Percentiles rank a stretch among this genome's conserved stretches.
Conservation (phyloP, 2,797 vertebrate species). For the Bradypodion ventrale region DNA sequence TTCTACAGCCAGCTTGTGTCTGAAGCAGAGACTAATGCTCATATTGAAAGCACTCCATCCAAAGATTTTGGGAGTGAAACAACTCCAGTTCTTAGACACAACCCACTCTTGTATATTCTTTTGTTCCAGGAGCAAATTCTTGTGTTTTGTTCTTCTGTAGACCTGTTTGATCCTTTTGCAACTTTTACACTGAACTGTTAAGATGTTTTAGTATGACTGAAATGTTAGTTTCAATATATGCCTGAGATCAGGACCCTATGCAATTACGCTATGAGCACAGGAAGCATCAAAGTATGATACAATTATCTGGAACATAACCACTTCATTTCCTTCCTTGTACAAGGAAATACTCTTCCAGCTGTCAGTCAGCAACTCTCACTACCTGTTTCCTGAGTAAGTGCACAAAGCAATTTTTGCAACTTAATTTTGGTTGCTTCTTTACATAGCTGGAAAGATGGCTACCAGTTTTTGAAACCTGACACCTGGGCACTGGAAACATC, state of each 20-base stretch:
- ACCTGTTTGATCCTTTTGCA: background rate
- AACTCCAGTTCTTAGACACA: too few species aligned
- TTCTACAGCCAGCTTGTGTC: too few species aligned
- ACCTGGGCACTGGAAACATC: background rate
- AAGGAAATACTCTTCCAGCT: constrained; percentile 5
- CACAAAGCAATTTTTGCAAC: background rate
- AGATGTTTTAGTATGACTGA: background rate
- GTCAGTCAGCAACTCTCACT: background rate
- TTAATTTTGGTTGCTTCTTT: background rate
- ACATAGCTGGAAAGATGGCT: background rate
- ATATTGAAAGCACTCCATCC: too few species aligned
- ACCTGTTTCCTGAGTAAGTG: background rate
- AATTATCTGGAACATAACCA: background rate
- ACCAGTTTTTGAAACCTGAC: background rate
- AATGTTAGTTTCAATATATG: background rate
- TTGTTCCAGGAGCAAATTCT: background rate
- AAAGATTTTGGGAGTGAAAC: too few species aligned
- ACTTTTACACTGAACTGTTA: background rate
- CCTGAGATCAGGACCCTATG: background rate
- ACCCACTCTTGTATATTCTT: background rate
- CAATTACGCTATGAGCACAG: background rate
- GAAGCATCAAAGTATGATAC: constrained; percentile 6
- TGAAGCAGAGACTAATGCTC: too few species aligned
- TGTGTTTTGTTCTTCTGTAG: background rate
- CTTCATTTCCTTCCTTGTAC: constrained; percentile 9